Evolutionary conservation across 2,113 vertebrate species (phyloP).

Genomic region (Nothocercus julius): DNA sequence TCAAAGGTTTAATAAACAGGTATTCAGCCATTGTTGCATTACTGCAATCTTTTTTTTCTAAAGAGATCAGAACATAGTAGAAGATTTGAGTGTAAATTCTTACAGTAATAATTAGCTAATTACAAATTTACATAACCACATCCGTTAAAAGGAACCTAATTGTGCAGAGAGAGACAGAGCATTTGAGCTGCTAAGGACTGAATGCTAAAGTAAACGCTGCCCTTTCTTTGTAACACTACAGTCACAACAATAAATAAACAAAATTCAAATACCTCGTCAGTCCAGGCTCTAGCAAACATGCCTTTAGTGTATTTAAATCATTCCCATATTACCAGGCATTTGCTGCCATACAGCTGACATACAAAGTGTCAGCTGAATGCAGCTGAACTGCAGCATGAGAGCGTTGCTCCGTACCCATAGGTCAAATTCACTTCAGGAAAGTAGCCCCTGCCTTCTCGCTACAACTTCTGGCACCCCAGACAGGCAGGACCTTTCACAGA

Average conservation of each 20-base stretch:
- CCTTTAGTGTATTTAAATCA: neutral
- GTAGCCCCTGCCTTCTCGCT: too few species aligned
- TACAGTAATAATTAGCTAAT: conserved; percentile 24
- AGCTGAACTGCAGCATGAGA: too few species aligned
- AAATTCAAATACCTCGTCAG: neutral
- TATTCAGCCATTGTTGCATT: neutral
- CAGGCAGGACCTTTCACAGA: too few species aligned
- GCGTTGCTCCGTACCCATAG: too few species aligned
- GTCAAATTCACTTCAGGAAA: too few species aligned
- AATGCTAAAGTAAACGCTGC: neutral
- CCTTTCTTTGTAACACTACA: neutral
- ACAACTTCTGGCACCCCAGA: too few species aligned
- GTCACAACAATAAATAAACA: neutral
- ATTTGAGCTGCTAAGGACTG: neutral
- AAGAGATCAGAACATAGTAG: neutral
- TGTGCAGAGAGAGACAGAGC: neutral
- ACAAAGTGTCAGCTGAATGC: too few species aligned
- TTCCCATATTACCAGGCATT: neutral
- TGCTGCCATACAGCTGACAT: neutral
- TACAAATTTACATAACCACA: conserved; percentile 25
- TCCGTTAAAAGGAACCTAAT: neutral
- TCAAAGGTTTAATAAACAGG: neutral
- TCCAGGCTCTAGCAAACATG: neutral
- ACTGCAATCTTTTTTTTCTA: neutral
- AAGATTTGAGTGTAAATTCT: conserved; percentile 22